Conservation (phyloP, 2,797 vertebrate species). For the Sylvia borin region DNA sequence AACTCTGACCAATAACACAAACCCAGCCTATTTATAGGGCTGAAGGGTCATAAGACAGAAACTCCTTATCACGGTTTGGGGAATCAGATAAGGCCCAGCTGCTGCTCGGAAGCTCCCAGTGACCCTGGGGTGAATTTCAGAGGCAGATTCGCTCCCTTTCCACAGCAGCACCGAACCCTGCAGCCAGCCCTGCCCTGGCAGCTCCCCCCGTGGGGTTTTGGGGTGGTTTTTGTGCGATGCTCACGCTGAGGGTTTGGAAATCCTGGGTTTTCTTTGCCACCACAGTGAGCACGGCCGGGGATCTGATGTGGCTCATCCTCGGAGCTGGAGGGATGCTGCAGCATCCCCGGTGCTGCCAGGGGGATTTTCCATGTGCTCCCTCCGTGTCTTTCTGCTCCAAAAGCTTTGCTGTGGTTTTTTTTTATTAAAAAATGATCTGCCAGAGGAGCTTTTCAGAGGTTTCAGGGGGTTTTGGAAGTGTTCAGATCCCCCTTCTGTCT, state of each 20-base stretch:
- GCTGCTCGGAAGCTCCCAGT: not conserved
- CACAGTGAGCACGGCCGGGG: rapidly evolving
- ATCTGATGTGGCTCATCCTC: not conserved
- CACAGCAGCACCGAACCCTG: not conserved
- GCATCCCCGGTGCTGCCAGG: not conserved
- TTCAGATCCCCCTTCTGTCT: not conserved
- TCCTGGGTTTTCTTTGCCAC: not conserved
- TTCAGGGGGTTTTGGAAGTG: not conserved
- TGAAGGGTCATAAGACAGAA: not conserved
- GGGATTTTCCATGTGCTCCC: not conserved
- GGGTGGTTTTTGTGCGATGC: not conserved
- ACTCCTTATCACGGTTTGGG: not conserved
- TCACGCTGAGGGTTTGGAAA: not conserved
- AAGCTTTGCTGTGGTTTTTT: not conserved
- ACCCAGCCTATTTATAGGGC: not conserved
- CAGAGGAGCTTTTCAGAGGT: not conserved
- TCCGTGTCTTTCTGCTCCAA: rapidly evolving
- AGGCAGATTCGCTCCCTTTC: not conserved
- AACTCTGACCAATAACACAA: not conserved
- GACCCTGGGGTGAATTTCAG: not conserved
- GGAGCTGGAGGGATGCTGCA: not conserved
- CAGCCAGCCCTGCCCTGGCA: not conserved
- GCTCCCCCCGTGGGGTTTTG: rapidly evolving
- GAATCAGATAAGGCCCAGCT: not conserved
- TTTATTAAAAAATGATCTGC: not conserved